These are phyloP conservation scores for Cecropterus lyciades DNA, from an alignment of 1,140 invertebrate genomes.

Conservation along the genomic window DNA sequence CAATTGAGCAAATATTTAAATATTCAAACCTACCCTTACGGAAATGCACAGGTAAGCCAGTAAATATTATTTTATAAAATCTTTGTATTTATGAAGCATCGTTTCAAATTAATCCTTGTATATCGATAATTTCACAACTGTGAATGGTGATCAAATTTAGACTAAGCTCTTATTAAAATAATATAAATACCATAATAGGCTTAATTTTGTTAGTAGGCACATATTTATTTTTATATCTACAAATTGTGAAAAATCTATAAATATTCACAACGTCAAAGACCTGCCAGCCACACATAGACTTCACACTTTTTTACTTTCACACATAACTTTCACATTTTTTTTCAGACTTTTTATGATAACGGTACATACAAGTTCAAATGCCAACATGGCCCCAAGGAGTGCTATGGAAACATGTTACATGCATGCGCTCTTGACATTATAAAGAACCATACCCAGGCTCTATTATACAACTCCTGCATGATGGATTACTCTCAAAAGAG, in stretches of 20 bases:
- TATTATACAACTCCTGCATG: conserved; percentile 61
- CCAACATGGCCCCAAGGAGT: conserved; percentile 88
- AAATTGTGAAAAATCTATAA: no score
- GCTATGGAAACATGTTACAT: conserved; percentile 87
- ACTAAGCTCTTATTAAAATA: no score
- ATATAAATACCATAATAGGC: no score
- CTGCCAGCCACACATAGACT: no score
- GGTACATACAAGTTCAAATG: conserved; percentile 86
- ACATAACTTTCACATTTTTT: no score
- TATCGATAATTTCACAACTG: no score
- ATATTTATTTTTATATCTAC: background rate
- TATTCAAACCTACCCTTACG: conserved; percentile 89
- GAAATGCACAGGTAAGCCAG: conserved; percentile 88
- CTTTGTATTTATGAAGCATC: no score
- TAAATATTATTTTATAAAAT: background rate
- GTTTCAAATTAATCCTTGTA: no score
- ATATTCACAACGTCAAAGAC: no score
- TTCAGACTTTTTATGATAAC: conserved; percentile 56
- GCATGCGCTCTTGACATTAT: conserved; percentile 85
- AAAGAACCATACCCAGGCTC: conserved; percentile 46
- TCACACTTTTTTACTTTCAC: no score
- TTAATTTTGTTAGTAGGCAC: background rate
- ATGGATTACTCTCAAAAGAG: conserved; percentile 39
- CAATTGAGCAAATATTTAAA: conserved; percentile 80
- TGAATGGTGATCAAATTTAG: no score